Percentiles rank a stretch among this genome's conserved stretches.
Conservation (phyloP, 2,888 invertebrate species). For the Amiota minor region DNA sequence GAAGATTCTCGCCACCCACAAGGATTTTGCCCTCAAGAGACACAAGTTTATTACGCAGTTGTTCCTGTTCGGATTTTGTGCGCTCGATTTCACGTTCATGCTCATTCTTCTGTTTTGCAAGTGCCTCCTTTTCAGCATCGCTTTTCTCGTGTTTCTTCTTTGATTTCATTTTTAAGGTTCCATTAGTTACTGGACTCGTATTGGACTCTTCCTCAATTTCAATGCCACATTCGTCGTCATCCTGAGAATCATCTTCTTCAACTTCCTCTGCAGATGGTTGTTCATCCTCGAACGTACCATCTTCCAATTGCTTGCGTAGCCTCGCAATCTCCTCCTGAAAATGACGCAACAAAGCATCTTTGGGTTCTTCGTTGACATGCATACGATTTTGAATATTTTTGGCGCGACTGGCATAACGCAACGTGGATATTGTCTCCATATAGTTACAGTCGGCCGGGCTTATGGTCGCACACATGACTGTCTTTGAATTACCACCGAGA, state of each 20-base stretch:
- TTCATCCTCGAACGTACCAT: constrained; percentile 75
- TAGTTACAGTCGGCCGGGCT: constrained; percentile 98
- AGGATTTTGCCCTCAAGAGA: constrained; percentile 95
- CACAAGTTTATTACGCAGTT: constrained; percentile 87
- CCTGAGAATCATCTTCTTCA: constrained; percentile 65
- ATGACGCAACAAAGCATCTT: constrained; percentile 94
- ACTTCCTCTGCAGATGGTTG: constrained; percentile 60
- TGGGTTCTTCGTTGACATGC: constrained; percentile 96
- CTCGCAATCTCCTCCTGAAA: constrained; percentile 98
- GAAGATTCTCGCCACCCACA: constrained; percentile 97
- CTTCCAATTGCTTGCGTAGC: constrained; percentile 88
- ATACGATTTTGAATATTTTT: constrained; percentile 98
- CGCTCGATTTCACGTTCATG: constrained; percentile 84
- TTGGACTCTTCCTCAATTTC: constrained; percentile 73
- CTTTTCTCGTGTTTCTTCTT: constrained; percentile 74
- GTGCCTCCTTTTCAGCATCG: constrained; percentile 79
- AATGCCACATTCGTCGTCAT: constrained; percentile 62
- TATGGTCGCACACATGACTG: constrained; percentile 96
- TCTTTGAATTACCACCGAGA: constrained; percentile 96
- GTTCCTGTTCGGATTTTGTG: constrained; percentile 86
- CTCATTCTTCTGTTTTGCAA: constrained; percentile 79
- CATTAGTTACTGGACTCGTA: constrained; percentile 73
- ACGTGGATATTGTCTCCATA: constrained; percentile 96
- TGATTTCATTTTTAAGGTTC: constrained; percentile 74
- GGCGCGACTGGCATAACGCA: constrained; percentile 96